Base-by-base conservation (phyloP, 1,140 invertebrate species). In the Cydia strobilella region DNA sequence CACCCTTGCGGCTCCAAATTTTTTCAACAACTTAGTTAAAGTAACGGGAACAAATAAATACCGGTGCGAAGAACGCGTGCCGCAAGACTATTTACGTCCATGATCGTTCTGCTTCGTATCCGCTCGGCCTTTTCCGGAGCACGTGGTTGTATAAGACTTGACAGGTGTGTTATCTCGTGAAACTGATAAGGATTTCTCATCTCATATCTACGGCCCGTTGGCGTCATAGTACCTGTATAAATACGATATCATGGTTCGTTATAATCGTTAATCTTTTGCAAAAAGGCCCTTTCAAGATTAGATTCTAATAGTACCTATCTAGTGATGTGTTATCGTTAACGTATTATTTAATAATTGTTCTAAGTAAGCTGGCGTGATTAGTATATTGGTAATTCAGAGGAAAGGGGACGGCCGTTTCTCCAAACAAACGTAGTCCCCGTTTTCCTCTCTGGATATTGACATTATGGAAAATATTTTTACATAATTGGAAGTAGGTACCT, bases 61-160 rank as follows among this genome's bases (percentile, higher is more conserved):
- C 23, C 69, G 45, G 80, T 78, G 39, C 83, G 80, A 85, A 85
- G 80, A 82, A 76, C 79, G 63, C 45, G 35, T 48, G 71, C 42
- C 54, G 48, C 72, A 77, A 74, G 80, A 90, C 87, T 91, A 91
- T 91, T 90, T 91, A 83, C 77, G 87, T 87, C 79, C 79, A 80
- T 75, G 78, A 78, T 88, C 84, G 87, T 77, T 78, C 72, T 75
- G 77, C 73, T 83, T 83, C 86, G 84, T 77, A 7, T 12, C n/a
- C 51, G 72, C 76, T 89, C 87, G 88, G 80, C 35, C 27, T 74
- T 86, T 79, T 84, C 79, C 90, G 90, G 80, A 75, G 80, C 88
- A 90, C 88, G 86, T 90, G 88, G 79, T 81, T 42, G 15, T 73
- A 73, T 76, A 72, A 75, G 54, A 72, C 69, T 42, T 87, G 85